phyloP scores from a whole-genome alignment of 2,113 vertebrate genomes.

The Pongo pygmaeus region DNA sequence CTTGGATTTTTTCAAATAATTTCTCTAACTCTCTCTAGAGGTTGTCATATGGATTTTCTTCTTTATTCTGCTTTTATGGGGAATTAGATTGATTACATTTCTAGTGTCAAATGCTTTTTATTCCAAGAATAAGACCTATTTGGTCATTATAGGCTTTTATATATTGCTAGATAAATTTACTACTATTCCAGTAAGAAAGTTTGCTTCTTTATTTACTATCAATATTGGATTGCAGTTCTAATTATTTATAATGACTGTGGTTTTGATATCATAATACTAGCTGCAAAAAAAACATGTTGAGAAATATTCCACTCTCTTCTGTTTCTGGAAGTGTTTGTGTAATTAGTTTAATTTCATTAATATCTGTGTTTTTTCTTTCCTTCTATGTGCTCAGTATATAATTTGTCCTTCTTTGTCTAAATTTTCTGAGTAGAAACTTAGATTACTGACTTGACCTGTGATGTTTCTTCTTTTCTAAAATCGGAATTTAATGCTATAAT shows the following conservation, averaged over 20 bases:
- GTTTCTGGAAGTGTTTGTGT: not conserved
- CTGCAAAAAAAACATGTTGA: not conserved
- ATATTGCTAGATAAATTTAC: not conserved
- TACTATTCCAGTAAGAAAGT: not conserved
- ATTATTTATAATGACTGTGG: not conserved
- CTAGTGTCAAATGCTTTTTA: no score
- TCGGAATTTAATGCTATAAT: not conserved
- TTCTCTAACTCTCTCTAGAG: not conserved
- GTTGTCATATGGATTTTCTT: not conserved
- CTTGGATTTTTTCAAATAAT: not conserved
- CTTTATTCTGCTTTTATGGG: not conserved
- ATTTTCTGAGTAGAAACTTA: not conserved
- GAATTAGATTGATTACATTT: no score
- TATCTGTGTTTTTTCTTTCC: not conserved
- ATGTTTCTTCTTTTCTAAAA: not conserved
- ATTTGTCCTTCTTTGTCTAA: not conserved
- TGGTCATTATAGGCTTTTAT: not conserved
- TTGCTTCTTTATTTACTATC: not conserved
- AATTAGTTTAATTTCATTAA: not conserved
- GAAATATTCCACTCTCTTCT: not conserved
- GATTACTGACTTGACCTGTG: not conserved
- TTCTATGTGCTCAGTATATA: not conserved
- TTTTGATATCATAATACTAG: not conserved
- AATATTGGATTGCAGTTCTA: not conserved
- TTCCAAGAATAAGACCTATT: not conserved